phyloP scores from a whole-genome alignment of 2,113 vertebrate species.

The Speoplatyrhinus poulsoni region DNA sequence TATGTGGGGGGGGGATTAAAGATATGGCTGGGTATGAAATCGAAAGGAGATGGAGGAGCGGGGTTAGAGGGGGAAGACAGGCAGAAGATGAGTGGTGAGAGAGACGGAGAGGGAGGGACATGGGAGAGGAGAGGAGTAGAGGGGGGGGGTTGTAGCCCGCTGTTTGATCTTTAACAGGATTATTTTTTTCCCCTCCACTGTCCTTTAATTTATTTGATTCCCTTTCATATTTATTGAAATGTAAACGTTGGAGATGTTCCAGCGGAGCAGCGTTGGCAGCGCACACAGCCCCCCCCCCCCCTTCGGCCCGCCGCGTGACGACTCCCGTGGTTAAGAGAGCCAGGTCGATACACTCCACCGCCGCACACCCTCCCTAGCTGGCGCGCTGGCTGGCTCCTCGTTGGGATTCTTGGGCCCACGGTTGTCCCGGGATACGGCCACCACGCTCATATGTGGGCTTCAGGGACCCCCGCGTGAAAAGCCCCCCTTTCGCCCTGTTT shows the following conservation, averaged over 20 bases:
- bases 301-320: constrained; percentile 46
- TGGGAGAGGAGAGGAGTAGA: constrained; percentile 29
- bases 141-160: constrained; percentile 42
- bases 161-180: constrained; percentile 79
- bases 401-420: constrained; percentile 18
- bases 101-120: neutral
- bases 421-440: constrained; percentile 7
- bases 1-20: constrained; percentile 41
- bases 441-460: neutral
- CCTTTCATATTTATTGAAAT: constrained; percentile 68
- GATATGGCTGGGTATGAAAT: constrained; percentile 65
- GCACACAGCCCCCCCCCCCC: constrained; percentile 9
- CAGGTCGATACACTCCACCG: constrained; percentile 30
- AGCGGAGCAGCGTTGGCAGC: constrained; percentile 38
- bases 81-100: constrained; percentile 17
- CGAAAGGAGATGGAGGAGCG: constrained; percentile 51
- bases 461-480: constrained; percentile 6
- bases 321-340: constrained; percentile 29
- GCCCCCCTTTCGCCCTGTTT: constrained; percentile 13
- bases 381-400: too few species aligned
- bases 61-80: constrained; percentile 18
- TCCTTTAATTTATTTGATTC: constrained; percentile 70
- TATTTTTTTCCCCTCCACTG: constrained; percentile 58
- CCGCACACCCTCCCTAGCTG: neutral
- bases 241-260: constrained; percentile 57